Percentiles rank a stretch among this genome's conserved stretches.
These are phyloP conservation scores for Seriola aureovittata DNA, from an alignment of 2,113 vertebrate genomes.

Conservation along the genomic window DNA sequence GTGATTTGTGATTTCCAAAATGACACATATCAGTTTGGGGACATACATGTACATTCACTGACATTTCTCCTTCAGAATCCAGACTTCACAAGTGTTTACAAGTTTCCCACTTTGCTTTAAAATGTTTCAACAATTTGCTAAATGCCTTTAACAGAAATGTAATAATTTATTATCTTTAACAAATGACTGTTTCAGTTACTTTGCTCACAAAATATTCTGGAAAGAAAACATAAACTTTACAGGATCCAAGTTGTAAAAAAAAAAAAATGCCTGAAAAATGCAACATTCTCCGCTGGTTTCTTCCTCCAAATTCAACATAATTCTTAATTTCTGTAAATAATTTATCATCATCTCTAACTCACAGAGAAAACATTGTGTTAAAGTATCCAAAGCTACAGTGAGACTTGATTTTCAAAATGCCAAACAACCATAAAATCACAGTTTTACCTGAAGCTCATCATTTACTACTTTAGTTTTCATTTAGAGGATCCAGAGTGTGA, in stretches of 20 bases:
- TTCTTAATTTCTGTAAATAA: not conserved
- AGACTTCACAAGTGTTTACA: too few relatives aligned
- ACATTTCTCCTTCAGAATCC: not conserved
- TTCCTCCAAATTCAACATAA: not conserved
- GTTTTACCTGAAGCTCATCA: conserved; percentile 48
- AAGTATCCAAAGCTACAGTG: not conserved
- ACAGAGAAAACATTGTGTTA: not conserved
- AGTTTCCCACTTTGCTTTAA: too few relatives aligned
- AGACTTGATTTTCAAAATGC: conserved; percentile 9
- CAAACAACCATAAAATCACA: conserved; percentile 22
- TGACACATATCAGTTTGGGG: not conserved
- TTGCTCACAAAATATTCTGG: not conserved
- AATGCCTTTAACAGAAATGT: not conserved
- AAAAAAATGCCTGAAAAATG: not conserved
- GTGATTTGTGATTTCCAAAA: not conserved
- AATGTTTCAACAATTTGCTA: too few relatives aligned
- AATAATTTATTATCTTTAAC: not conserved
- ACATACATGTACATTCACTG: not conserved
- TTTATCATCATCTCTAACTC: not conserved
- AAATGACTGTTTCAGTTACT: not conserved
- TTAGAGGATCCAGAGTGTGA: conserved; percentile 34
- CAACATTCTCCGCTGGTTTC: not conserved
- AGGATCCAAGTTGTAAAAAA: not conserved
- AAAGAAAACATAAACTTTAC: not conserved
- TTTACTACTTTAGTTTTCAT: conserved; percentile 34